Evolutionary conservation across 2,888 invertebrate genomes (phyloP).

Genomic region (Marasmarcha lunaedactyla): DNA sequence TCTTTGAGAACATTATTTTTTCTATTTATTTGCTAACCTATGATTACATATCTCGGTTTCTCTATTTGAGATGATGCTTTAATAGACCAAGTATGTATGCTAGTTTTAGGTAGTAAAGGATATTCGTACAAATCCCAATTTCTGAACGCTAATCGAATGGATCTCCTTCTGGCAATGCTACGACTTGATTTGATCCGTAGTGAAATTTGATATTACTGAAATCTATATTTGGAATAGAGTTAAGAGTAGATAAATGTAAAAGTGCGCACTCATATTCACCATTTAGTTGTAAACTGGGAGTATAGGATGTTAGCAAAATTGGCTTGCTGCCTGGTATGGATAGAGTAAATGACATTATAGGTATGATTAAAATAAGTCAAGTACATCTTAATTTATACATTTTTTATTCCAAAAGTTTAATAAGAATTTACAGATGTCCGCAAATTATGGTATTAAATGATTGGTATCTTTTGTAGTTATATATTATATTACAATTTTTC

Average conservation of each 20-base stretch:
- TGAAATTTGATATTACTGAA: conserved; percentile 25
- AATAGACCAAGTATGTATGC: conserved; percentile 24
- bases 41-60: conserved; percentile 29
- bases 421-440: conserved; percentile 24
- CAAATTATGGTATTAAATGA: conserved; percentile 20
- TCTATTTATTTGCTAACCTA: conserved; percentile 5
- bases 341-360: conserved; percentile 14
- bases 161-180: conserved; percentile 21
- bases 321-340: conserved; percentile 15
- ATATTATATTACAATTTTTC: conserved; percentile 10
- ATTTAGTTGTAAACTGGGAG: conserved; percentile 9
- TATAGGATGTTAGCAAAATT: conserved; percentile 11
- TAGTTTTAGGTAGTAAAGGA: conserved; percentile 24
- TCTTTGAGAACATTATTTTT: not conserved
- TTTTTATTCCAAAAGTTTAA: conserved; percentile 13
- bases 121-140: conserved; percentile 33
- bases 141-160: conserved; percentile 21
- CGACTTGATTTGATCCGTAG: conserved; percentile 14
- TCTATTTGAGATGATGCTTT: conserved; percentile 28
- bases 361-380: not conserved
- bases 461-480: conserved; percentile 23
- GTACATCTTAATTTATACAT: not conserved
- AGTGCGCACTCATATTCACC: conserved; percentile 16
- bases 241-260: conserved; percentile 14
- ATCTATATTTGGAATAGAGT: conserved; percentile 26